Evolutionary conservation across 1,140 invertebrate species (phyloP).

Genomic region (Heliconius hewitsoni): DNA sequence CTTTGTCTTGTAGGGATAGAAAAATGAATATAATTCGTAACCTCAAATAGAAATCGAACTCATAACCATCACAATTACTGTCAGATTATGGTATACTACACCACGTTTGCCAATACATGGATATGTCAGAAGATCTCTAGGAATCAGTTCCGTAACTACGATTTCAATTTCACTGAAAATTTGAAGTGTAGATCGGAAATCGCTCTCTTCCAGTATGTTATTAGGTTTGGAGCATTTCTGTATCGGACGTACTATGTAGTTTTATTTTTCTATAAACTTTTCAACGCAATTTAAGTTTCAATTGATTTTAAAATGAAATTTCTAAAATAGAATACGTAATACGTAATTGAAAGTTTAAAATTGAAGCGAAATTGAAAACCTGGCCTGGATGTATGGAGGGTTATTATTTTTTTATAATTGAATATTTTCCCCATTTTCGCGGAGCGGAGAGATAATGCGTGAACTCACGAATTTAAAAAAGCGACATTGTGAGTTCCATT

Average conservation of each 20-base stretch:
- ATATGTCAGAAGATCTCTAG: neutral
- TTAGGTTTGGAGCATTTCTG: slow-evolving; percentile 3
- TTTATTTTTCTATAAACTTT: slow-evolving; percentile 8
- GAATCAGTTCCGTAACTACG: neutral
- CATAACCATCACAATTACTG: no score
- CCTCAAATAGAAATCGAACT: no score
- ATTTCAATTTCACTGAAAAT: slow-evolving; percentile 11
- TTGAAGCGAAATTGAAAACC: neutral
- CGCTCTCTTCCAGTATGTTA: slow-evolving; percentile 3
- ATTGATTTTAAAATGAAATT: slow-evolving; percentile 8
- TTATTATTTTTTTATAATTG: no score
- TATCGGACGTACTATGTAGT: neutral
- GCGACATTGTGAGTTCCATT: no score
- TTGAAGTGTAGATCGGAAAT: slow-evolving; percentile 3
- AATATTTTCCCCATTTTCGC: no score
- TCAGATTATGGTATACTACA: no score
- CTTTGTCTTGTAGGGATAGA: no score
- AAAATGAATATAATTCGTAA: no score
- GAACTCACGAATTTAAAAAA: no score
- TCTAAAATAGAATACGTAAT: neutral
- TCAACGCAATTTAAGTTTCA: neutral
- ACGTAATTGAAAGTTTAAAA: neutral
- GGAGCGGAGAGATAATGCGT: no score
- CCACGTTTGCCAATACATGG: neutral
- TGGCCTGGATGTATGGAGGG: no score